Percentiles rank a stretch among this genome's conserved stretches.
Evolutionary conservation across 2,797 vertebrate species (phyloP).

Genomic region (Pseudochaenichthys georgianus): DNA sequence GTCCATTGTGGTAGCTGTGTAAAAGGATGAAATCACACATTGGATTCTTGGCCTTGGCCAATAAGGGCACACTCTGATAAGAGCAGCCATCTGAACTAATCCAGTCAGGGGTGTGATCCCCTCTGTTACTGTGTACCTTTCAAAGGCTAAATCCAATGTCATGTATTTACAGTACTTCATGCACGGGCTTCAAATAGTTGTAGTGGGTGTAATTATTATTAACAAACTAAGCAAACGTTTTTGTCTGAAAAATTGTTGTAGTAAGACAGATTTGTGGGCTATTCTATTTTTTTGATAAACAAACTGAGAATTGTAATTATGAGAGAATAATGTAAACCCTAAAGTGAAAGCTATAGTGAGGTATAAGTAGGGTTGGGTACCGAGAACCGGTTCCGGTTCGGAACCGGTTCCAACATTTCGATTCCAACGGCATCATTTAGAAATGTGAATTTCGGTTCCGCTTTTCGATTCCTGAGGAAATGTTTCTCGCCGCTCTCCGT

Average conservation of each 20-base stretch:
- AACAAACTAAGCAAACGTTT: slow-evolving; percentile 11
- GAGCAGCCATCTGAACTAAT: slow-evolving; percentile 55
- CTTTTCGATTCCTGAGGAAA: no score
- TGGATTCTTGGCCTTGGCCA: slow-evolving; percentile 81
- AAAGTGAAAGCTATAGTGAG: slow-evolving; percentile 34
- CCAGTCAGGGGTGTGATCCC: slow-evolving; percentile 20
- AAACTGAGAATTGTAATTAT: slow-evolving; percentile 39
- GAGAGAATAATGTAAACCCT: slow-evolving; percentile 14
- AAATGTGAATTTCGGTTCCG: no score
- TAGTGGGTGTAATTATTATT: slow-evolving; percentile 22
- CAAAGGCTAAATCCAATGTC: background rate
- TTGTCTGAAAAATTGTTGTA: slow-evolving; percentile 30
- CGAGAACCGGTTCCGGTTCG: no score
- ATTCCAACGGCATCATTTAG: no score
- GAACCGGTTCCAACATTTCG: no score
- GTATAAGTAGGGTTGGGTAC: no score
- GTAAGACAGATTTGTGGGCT: slow-evolving; percentile 23
- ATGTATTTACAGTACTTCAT: slow-evolving; percentile 53
- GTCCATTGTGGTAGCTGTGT: slow-evolving; percentile 91
- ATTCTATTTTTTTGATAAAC: slow-evolving; percentile 33
- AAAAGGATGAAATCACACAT: slow-evolving; percentile 89
- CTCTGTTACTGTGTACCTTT: slow-evolving; percentile 28
- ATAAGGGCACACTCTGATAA: slow-evolving; percentile 74
- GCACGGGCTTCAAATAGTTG: slow-evolving; percentile 54
- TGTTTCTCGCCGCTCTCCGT: no score